Percentiles rank a stretch among this genome's conserved stretches.
phyloP scores from a whole-genome alignment of 2,888 invertebrate genomes.

The Cheilosia variabilis region DNA sequence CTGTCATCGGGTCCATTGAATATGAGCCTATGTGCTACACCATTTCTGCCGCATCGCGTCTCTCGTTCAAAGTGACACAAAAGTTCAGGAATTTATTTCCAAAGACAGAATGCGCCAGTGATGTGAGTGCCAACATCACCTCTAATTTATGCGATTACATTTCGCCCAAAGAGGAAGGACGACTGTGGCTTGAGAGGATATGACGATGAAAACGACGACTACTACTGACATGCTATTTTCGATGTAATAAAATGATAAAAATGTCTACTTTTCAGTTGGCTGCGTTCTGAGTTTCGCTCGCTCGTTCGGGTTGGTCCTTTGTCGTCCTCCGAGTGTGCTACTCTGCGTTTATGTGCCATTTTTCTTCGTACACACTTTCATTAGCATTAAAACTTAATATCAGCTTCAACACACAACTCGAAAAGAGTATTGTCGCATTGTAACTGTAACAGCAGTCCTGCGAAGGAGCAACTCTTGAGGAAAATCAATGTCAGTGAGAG shows the following conservation, averaged over 20 bases:
- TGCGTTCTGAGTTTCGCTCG: slow-evolving; percentile 8
- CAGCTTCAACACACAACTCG: slow-evolving; percentile 34
- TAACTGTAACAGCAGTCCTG: background rate
- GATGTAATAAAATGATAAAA: slow-evolving; percentile 71
- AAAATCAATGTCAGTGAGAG: slow-evolving; percentile 68
- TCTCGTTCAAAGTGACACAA: slow-evolving; percentile 29
- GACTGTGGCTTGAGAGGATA: background rate
- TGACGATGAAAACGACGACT: slow-evolving; percentile 12
- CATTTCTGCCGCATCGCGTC: slow-evolving; percentile 27
- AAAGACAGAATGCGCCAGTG: slow-evolving; percentile 43
- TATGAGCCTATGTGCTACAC: slow-evolving; percentile 4
- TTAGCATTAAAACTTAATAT: slow-evolving; percentile 73
- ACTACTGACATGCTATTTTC: slow-evolving; percentile 60
- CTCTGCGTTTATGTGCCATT: slow-evolving; percentile 44
- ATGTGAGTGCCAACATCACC: slow-evolving; percentile 59
- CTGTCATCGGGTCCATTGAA: slow-evolving; percentile 44
- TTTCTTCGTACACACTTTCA: slow-evolving; percentile 66
- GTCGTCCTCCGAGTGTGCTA: background rate
- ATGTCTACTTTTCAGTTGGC: slow-evolving; percentile 68
- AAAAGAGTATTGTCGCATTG: slow-evolving; percentile 8
- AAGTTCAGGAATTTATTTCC: slow-evolving; percentile 33
- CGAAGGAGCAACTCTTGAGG: slow-evolving; percentile 47
- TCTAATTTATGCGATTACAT: slow-evolving; percentile 65
- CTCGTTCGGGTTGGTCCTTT: background rate
- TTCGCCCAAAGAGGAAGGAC: slow-evolving; percentile 27